Conservation (phyloP, 2,888 invertebrate genomes). For the Apocheima hispidaria region DNA sequence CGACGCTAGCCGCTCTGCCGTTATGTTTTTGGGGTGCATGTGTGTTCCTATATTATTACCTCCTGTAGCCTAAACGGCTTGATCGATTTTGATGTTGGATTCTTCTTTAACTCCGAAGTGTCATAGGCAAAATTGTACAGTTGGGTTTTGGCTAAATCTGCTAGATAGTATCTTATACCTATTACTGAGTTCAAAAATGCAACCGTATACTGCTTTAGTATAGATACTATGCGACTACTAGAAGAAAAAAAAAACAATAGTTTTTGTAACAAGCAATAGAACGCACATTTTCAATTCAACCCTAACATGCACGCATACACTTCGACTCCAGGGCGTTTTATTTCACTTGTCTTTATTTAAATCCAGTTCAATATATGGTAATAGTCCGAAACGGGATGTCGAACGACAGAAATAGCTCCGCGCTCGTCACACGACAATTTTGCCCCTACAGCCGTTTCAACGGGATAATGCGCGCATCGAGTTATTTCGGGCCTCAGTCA, state of each 20-base stretch:
- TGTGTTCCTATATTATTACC: no score
- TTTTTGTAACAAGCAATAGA: no score
- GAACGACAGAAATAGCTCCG: conserved; percentile 60
- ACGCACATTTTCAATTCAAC: conserved; percentile 1
- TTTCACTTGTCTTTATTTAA: conserved; percentile 56
- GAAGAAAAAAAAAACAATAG: neutral
- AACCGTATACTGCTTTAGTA: no score
- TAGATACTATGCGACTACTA: neutral
- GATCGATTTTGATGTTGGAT: no score
- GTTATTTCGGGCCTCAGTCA: conserved; percentile 38
- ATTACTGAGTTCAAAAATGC: no score
- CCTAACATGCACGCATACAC: neutral
- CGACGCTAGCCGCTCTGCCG: no score
- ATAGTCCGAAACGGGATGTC: conserved; percentile 60
- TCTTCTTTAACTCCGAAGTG: no score
- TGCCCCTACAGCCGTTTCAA: conserved; percentile 54
- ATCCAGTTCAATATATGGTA: conserved; percentile 53
- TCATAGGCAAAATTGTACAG: no score
- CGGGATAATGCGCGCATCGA: conserved; percentile 36
- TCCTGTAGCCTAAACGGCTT: no score
- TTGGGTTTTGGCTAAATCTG: no score
- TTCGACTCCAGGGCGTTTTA: conserved; percentile 12
- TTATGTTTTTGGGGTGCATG: no score
- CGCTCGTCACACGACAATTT: conserved; percentile 63
- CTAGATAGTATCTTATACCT: no score